A percentile compares a stretch with the other conserved stretches of the same genome.
phyloP scores from a whole-genome alignment of 2,113 vertebrate species.

The Toxostoma redivivum region DNA sequence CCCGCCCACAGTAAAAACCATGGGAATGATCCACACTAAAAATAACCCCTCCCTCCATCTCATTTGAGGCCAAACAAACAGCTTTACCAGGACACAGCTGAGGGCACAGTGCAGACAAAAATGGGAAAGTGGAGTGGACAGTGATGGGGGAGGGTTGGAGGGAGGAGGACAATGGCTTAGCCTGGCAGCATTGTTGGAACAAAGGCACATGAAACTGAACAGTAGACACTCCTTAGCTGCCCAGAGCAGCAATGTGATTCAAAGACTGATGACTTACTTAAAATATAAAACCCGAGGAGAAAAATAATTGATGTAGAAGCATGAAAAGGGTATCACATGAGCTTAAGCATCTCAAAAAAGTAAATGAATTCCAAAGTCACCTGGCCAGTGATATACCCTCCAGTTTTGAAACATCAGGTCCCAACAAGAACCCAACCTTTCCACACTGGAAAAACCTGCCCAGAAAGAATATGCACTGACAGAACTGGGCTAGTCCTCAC shows the following conservation, averaged over 20 bases:
- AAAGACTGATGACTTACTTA: neutral
- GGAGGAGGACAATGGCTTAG: neutral
- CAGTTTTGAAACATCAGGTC: neutral
- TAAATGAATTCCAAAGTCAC: neutral
- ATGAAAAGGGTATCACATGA: neutral
- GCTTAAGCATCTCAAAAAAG: neutral
- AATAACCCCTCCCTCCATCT: slow-evolving; percentile 10
- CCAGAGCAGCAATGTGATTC: neutral
- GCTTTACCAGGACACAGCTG: neutral
- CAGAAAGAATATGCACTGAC: neutral
- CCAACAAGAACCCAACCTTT: neutral
- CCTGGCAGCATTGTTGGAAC: neutral
- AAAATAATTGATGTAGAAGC: neutral
- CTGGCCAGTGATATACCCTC: neutral
- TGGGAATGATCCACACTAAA: neutral
- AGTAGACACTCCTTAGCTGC: neutral
- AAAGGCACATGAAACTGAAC: neutral
- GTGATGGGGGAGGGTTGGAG: neutral
- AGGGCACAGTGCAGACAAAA: neutral
- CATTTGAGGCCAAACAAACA: neutral
- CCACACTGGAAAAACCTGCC: neutral
- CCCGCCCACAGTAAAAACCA: neutral
- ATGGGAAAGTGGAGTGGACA: neutral
- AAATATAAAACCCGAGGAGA: neutral
- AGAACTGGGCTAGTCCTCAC: neutral